Evolutionary conservation across 2,797 vertebrate genomes (phyloP), one percentile per base, ranked within the genome.

Genomic region (Hypotaenidia philippensis): DNA sequence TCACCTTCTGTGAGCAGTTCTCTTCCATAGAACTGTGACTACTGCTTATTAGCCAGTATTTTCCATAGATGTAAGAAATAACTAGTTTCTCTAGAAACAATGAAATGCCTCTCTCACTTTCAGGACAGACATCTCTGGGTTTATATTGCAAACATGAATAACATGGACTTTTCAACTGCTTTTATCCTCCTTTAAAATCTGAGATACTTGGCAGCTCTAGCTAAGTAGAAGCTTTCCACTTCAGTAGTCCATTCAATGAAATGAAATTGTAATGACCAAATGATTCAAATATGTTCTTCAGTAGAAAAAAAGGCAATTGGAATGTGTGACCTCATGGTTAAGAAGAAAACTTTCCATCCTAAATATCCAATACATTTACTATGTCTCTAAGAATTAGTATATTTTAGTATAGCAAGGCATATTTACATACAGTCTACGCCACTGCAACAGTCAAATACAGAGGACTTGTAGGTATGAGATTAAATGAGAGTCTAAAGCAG

Each of bases 141-240:
- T 91, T 63, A 57, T 10, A 18, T 45, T 71, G 29, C 44, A 70
- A 69, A 49, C 14, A 38, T 63, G 26, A 14, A 1, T 59, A 49
- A 66, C 45, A 61, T 91, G 40, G 68, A 55, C 56, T 91, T 90
- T 83, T 74, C 61, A 83, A 18, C 45, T 69, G 41, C 77, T 92
- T 87, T 59, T 63, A 59, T 85, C 6, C 9, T 74, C 79, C 34
- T 76, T 91, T 49, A 76, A 47, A 83, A 86, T 38, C 45, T 87
- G 40, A 94, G 47, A 26, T 11, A 49, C 49, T 81, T 90, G 41
- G 29, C 66, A 85, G 49, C n/a, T 71, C 40, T 41, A 80, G 26
- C 83, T 68, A 70, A 91, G 59, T 45, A 53, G 83, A 72, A 90
- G 40, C 61, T 90, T 87, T 95, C 69, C 22, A 34, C 60, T 93